Evolutionary conservation across 2,888 invertebrate species (phyloP).

Genomic region (Altica lythri): DNA sequence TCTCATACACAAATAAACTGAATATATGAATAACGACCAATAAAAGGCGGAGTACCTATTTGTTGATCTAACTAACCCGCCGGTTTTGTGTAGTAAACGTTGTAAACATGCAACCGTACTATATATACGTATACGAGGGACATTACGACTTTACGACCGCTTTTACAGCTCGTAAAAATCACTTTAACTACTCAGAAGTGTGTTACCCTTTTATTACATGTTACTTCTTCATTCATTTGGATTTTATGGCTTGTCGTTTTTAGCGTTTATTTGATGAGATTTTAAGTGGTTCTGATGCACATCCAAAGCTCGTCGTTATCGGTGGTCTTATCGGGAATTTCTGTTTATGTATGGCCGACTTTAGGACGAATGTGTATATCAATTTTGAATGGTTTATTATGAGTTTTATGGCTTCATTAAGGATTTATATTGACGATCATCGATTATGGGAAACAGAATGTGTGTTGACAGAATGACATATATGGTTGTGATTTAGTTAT

Average conservation of each 20-base stretch:
- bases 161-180: conserved; percentile 60
- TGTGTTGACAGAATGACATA: conserved; percentile 2
- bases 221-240: conserved; percentile 56
- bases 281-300: conserved; percentile 53
- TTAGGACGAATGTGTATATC: conserved; percentile 6
- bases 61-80: conserved; percentile 51
- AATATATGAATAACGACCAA: conserved; percentile 52
- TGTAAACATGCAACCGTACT: conserved; percentile 57
- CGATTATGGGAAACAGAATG: not conserved
- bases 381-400: not conserved
- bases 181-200: conserved; percentile 58
- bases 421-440: not conserved
- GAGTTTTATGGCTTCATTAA: conserved; percentile 5
- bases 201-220: conserved; percentile 57
- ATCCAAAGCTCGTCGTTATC: not conserved
- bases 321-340: not conserved
- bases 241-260: conserved; percentile 51
- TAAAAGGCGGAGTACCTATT: conserved; percentile 51
- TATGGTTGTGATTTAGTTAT: too few species aligned
- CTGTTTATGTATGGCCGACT: not conserved
- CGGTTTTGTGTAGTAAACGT: conserved; percentile 48
- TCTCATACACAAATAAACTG: conserved; percentile 43
- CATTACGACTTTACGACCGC: conserved; percentile 59
- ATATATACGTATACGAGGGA: conserved; percentile 55
- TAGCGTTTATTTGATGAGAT: conserved; percentile 53